phyloP scores from a whole-genome alignment of 2,797 vertebrate genomes.

The Leucoraja ocellata region DNA sequence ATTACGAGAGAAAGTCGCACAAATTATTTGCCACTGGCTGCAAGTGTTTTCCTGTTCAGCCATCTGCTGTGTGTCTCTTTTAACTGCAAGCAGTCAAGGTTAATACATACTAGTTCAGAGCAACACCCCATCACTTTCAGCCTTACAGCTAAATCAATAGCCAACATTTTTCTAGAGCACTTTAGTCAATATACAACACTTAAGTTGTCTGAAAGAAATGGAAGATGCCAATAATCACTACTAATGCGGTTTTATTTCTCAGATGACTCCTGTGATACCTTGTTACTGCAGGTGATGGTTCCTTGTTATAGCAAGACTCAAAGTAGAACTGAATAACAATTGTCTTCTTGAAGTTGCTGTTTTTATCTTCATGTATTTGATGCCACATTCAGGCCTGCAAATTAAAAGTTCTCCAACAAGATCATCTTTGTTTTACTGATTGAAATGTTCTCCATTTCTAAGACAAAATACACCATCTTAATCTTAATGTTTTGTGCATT shows the following conservation, averaged over 20 bases:
- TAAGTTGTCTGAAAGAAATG: conserved; percentile 58
- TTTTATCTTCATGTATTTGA: conserved; percentile 42
- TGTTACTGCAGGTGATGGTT: conserved; percentile 42
- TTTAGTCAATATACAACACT: conserved; percentile 62
- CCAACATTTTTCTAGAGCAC: conserved; percentile 56
- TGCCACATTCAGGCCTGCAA: not conserved
- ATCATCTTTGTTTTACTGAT: not conserved
- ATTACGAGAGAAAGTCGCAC: conserved; percentile 1
- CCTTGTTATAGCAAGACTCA: not conserved
- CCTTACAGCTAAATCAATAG: conserved; percentile 56
- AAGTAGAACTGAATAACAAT: conserved; percentile 34
- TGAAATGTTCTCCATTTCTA: not conserved
- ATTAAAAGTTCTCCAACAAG: not conserved
- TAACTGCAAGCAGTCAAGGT: conserved; percentile 37
- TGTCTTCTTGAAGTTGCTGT: conserved; percentile 43
- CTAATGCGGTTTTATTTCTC: conserved; percentile 38
- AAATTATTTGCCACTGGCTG: conserved; percentile 22
- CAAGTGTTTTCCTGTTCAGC: conserved; percentile 47
- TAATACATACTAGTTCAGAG: conserved; percentile 35
- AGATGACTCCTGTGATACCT: conserved; percentile 32
- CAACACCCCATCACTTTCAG: conserved; percentile 40
- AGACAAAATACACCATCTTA: not conserved
- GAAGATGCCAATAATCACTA: conserved; percentile 57
- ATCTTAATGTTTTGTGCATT: not conserved
- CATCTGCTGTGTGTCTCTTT: conserved; percentile 42